Evolutionary conservation across 2,113 vertebrate genomes (phyloP).

Genomic region (Synodontis membranacea): DNA sequence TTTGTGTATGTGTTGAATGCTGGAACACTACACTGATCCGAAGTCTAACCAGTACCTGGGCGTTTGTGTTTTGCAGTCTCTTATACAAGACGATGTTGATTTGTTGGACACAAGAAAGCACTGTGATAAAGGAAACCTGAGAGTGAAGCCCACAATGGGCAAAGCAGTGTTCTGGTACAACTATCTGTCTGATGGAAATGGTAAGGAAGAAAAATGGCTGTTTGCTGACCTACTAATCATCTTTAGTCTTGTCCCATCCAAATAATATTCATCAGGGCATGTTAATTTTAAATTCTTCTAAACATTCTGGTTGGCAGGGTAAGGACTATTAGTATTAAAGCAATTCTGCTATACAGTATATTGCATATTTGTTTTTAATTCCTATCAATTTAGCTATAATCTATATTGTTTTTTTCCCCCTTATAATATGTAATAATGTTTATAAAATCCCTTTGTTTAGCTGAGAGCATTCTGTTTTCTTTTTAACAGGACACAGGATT

Average conservation of each 20-base stretch:
- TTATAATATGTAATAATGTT: not conserved
- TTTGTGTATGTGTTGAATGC: not conserved
- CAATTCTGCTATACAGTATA: not conserved
- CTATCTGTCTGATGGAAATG: conserved; percentile 94
- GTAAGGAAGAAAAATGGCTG: conserved; percentile 65
- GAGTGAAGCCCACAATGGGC: conserved; percentile 90
- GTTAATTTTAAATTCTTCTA: not conserved
- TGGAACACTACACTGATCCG: conserved; percentile 28
- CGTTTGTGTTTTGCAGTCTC: conserved; percentile 74
- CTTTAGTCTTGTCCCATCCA: not conserved
- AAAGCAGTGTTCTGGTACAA: conserved; percentile 99
- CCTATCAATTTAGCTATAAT: too few relatives aligned
- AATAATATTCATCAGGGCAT: not conserved
- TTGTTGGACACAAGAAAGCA: conserved; percentile 94
- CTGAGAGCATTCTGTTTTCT: not conserved
- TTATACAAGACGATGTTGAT: conserved; percentile 92
- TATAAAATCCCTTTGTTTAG: not conserved
- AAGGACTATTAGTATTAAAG: not conserved
- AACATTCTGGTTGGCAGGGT: not conserved
- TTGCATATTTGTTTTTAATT: not conserved
- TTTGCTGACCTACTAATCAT: not conserved
- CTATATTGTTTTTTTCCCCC: not conserved
- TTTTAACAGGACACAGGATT: not conserved
- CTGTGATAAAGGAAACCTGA: conserved; percentile 93
- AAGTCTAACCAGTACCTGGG: not conserved